Evolutionary conservation across 2,888 invertebrate genomes (phyloP).

Genomic region (Sylvicola cinctus): DNA sequence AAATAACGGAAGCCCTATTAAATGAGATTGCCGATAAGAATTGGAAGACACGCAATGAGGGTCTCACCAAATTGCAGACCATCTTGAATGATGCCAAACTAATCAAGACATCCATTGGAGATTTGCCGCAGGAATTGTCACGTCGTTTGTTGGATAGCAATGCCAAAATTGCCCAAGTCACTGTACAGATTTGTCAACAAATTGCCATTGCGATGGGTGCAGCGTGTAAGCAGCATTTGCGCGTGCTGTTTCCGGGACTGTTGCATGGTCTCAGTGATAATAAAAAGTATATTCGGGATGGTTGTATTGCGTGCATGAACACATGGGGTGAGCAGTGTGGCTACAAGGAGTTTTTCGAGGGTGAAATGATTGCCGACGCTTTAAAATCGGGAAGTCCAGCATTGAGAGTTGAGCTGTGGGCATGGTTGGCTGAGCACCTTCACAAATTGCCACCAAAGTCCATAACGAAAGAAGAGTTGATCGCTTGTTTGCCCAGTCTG

Average conservation of each 20-base stretch:
- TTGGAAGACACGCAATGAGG: constrained; percentile 56
- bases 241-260: constrained; percentile 67
- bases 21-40: constrained; percentile 72
- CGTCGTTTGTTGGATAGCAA: constrained; percentile 73
- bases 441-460: constrained; percentile 49
- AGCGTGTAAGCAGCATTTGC: constrained; percentile 55
- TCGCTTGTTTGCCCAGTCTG: constrained; percentile 52
- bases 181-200: constrained; percentile 63
- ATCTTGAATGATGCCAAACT: constrained; percentile 42
- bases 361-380: constrained; percentile 76
- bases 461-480: constrained; percentile 63
- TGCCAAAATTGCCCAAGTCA: constrained; percentile 70
- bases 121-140: constrained; percentile 59
- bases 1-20: constrained; percentile 61
- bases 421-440: constrained; percentile 67
- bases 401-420: constrained; percentile 59
- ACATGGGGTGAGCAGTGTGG: constrained; percentile 69
- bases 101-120: constrained; percentile 67
- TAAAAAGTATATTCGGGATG: constrained; percentile 59
- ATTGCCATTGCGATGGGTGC: constrained; percentile 69
- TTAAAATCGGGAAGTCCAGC: constrained; percentile 69
- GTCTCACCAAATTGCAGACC: constrained; percentile 24
- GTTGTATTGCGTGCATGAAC: constrained; percentile 66
- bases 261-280: constrained; percentile 58
- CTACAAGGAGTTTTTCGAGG: constrained; percentile 62